A percentile compares a stretch with the other conserved stretches of the same genome.
Evolutionary conservation across 2,888 invertebrate genomes (phyloP).

Genomic region (Lypha dubia): DNA sequence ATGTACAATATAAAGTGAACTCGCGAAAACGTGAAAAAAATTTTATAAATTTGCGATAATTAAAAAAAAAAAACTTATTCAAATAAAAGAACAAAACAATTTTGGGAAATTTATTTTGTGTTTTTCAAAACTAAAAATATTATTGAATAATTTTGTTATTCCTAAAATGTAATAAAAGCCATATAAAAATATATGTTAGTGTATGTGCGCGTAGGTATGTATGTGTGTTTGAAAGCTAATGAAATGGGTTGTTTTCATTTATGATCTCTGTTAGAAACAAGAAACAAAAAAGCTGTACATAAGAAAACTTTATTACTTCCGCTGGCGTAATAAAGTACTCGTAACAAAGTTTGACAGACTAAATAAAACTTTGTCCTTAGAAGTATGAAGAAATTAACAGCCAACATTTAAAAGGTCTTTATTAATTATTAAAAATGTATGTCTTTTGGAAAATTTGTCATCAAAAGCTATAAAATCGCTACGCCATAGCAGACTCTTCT

Average conservation of each 20-base stretch:
- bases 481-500: neutral
- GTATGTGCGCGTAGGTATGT: no score
- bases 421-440: slow-evolving; percentile 14
- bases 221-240: neutral
- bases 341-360: slow-evolving; percentile 16
- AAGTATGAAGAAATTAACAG: slow-evolving; percentile 9
- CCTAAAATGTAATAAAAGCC: no score
- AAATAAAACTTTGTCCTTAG: slow-evolving; percentile 23
- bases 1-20: no score
- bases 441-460: neutral
- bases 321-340: neutral
- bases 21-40: no score
- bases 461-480: neutral
- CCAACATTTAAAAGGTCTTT: slow-evolving; percentile 18
- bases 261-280: slow-evolving; percentile 14
- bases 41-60: no score
- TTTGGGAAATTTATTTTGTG: no score
- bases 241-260: slow-evolving; percentile 1
- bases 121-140: no score
- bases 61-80: no score
- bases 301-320: neutral
- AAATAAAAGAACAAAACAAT: no score
- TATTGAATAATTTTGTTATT: no score
- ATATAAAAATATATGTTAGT: no score
- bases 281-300: neutral